Evolutionary conservation across 2,797 vertebrate genomes (phyloP), one percentile per base, ranked within the genome.

Genomic region (Notolepis coatsorum): DNA sequence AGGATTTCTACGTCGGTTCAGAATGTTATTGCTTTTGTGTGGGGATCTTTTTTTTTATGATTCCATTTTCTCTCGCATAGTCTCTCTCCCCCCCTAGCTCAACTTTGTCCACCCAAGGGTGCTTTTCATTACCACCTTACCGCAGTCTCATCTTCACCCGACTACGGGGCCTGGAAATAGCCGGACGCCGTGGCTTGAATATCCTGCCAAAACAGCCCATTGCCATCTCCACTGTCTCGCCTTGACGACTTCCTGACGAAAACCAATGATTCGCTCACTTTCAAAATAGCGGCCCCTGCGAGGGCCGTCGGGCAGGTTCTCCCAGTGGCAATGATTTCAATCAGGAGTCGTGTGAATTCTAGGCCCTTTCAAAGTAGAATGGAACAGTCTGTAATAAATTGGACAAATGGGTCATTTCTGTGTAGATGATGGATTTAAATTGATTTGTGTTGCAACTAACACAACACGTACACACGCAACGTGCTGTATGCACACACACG

Each of bases 371-470:
- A 75, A 78, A 86, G 82, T 80, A 68, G 68, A 76, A 80, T 54
- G 61, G 57, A 82, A 73, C 77, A 68, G 63, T 69, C 48, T 67
- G 75, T 82, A 85, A 88, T 89, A 84, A 82, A 91, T 88, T 87
- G 81, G 66, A 86, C 87, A 92, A 91, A 92, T 88, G 81, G 86
- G 80, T 88, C 5, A 89, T 89, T 91, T 90, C 78, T 90, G 59
- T 78, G 50, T 30, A 41, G 81, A 75, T 77, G 80, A 86, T 80
- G 70, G 72, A 77, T 87, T 80, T 75, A 76, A 91, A 92, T 91
- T 65, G 84, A 90, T 88, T 84, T 65, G 68, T 66, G 71, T 80
- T 60, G 71, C 24, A 46, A 83, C 76, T 67, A 67, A 27, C 68
- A 39, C 49, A 35, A 12, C 65, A 61, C 41, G 42, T 23, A 53